Evolutionary conservation across 2,888 invertebrate genomes (phyloP).

Genomic region (Thymelicus lineola): DNA sequence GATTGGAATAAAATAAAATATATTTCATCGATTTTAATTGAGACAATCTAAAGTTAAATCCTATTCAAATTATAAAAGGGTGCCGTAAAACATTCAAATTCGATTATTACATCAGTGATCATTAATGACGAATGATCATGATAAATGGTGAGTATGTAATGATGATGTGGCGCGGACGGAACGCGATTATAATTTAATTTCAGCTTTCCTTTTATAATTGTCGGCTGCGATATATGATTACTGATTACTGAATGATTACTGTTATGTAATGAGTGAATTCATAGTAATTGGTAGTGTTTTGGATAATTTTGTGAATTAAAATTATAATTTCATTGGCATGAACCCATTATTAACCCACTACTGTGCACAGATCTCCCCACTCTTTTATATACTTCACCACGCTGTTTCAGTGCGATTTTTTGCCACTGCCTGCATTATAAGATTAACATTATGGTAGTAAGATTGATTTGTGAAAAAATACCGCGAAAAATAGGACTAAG

Average conservation of each 20-base stretch:
- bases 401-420: no score
- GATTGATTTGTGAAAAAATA: neutral
- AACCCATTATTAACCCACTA: no score
- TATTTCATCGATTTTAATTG: no score
- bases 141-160: slow-evolving; percentile 20
- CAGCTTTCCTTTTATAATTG: slow-evolving; percentile 34
- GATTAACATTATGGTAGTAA: no score
- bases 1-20: no score
- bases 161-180: slow-evolving; percentile 18
- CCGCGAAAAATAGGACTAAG: no score
- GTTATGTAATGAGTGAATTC: slow-evolving; percentile 20
- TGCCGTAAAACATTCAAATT: slow-evolving; percentile 8
- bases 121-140: slow-evolving; percentile 23
- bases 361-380: no score
- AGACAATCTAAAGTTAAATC: no score
- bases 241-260: slow-evolving; percentile 28
- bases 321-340: neutral
- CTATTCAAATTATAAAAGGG: neutral
- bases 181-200: slow-evolving; percentile 25
- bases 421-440: no score
- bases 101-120: slow-evolving; percentile 11
- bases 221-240: slow-evolving; percentile 11
- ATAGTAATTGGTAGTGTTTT: slow-evolving; percentile 8
- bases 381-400: no score
- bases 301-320: slow-evolving; percentile 5